Conservation (phyloP, 2,113 vertebrate species). For the Gobiocypris rarus region DNA sequence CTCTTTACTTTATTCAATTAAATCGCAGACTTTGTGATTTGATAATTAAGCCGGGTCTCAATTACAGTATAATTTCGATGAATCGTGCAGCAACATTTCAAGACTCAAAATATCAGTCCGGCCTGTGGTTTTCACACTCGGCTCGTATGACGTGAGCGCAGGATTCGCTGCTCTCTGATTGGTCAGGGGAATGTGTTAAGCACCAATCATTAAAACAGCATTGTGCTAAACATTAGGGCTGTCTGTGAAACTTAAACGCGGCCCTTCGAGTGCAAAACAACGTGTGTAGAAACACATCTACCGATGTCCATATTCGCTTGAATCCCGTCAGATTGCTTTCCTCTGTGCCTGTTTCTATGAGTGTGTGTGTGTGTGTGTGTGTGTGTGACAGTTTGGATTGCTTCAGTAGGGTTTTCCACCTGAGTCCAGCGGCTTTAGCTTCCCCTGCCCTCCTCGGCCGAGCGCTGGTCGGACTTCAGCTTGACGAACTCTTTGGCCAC, state of each 20-base stretch:
- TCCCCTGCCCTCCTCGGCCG: constrained; percentile 84
- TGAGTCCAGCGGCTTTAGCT: constrained; percentile 64
- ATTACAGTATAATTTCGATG: neutral
- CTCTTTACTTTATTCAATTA: neutral
- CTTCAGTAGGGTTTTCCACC: neutral
- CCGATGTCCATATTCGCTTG: too few species aligned
- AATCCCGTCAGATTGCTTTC: too few species aligned
- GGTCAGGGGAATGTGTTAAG: neutral
- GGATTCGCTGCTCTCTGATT: neutral
- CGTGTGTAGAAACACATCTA: neutral
- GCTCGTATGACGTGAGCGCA: neutral
- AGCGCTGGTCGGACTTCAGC: constrained; percentile 96
- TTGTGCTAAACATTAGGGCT: neutral
- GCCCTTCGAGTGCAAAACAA: neutral
- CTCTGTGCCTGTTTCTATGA: too few species aligned
- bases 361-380: too few species aligned
- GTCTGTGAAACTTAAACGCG: neutral
- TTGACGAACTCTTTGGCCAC: constrained; percentile 98
- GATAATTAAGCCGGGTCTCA: too few species aligned
- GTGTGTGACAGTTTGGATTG: too few species aligned
- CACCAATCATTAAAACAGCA: constrained; percentile 13
- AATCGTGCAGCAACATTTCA: neutral
- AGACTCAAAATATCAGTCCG: neutral
- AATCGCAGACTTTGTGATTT: too few species aligned
- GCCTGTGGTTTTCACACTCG: neutral